These are phyloP conservation scores for Chinchilla lanigera DNA, from an alignment of 2,113 vertebrate species.

Conservation along the genomic window DNA sequence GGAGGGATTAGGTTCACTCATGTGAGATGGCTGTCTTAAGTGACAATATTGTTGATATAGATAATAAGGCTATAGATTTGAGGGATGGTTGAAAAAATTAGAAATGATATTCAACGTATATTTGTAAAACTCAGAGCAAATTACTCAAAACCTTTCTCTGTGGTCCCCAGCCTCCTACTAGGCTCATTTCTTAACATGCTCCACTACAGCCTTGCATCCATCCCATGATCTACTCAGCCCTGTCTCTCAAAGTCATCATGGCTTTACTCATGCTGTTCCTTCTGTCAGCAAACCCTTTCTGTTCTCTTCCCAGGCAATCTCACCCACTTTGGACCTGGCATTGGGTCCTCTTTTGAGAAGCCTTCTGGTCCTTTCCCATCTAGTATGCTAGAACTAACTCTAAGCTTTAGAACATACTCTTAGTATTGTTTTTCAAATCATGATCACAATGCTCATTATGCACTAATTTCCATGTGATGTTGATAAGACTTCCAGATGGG, in stretches of 20 bases:
- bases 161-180: no score
- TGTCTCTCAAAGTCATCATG: background rate
- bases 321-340: accelerated
- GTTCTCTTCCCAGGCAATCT: accelerated
- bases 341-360: background rate
- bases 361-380: no score
- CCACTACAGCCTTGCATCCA: accelerated
- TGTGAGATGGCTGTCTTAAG: background rate
- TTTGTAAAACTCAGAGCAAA: background rate
- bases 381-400: background rate
- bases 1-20: background rate
- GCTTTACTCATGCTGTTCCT: background rate
- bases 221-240: background rate
- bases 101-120: background rate
- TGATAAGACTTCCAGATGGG: background rate
- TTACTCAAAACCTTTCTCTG: background rate
- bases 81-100: background rate
- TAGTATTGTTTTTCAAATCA: background rate
- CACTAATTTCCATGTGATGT: background rate
- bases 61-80: background rate
- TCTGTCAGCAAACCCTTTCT: background rate
- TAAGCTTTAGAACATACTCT: background rate
- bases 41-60: background rate
- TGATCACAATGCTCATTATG: background rate
- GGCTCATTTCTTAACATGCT: background rate